A percentile compares a stretch with the other conserved stretches of the same genome.
Conservation (phyloP, 1,140 invertebrate genomes). For the Elysia chlorotica region DNA sequence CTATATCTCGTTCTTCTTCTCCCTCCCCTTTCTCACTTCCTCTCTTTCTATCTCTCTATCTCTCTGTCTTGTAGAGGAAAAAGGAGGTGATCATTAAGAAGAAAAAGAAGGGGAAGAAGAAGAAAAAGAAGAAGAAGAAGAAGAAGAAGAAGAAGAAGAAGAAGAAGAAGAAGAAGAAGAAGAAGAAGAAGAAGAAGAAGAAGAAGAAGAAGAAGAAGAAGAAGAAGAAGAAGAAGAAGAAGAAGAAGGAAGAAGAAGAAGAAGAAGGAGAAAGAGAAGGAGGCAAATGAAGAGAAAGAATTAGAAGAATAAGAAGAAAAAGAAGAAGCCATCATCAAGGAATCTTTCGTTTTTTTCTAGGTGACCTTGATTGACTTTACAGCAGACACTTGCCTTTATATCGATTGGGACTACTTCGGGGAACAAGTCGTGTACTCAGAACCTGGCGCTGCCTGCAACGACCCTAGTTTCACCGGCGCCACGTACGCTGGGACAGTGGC, state of each 20-base stretch:
- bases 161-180: not conserved
- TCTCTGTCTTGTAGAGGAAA: constrained; percentile 2
- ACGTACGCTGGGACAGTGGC: not conserved
- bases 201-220: not conserved
- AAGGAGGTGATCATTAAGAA: not conserved
- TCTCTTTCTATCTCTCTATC: not conserved
- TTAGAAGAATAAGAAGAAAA: constrained; percentile 4
- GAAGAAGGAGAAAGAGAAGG: constrained; percentile 1
- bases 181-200: not conserved
- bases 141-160: not conserved
- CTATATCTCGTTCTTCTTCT: not conserved
- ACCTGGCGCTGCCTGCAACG: not conserved
- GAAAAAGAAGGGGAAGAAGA: not conserved
- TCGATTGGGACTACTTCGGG: not conserved
- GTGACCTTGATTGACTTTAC: not conserved
- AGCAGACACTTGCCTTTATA: not conserved
- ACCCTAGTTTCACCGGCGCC: not conserved
- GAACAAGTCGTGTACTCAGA: not conserved
- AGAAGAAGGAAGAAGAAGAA: not conserved
- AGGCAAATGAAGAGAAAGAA: not conserved
- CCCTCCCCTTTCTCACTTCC: not conserved
- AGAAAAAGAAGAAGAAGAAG: not conserved
- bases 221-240: too few species aligned
- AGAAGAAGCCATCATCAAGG: too few species aligned
- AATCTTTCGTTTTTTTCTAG: too few species aligned